Base-by-base conservation (phyloP, 2,888 invertebrate species). In the Ellobium chinense region DNA sequence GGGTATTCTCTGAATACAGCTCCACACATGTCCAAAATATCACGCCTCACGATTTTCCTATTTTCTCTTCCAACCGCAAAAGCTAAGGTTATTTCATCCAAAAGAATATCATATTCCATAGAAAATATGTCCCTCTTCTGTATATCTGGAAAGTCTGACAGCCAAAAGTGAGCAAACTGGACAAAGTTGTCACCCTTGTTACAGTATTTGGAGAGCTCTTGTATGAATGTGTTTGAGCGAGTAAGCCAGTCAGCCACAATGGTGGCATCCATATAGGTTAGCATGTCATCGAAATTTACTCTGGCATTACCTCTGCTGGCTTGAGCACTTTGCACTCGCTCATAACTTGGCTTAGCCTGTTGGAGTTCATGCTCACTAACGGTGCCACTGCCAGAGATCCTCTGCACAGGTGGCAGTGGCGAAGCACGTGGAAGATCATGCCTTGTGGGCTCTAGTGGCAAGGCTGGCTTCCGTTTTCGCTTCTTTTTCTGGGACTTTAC, bases 81-180 rank as follows among this genome's bases (percentile, higher is more conserved):
- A 5, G 91, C 91, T 73, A 92, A 87, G 5, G 85, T 84, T 56
- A 92, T 78, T 81, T 92, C 90, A 77, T 92, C 92, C 4, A 89
- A 56, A 12, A 92, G 75, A 81, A 92, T 91, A 27, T 88, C 88
- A 83, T 90, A 82, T 84, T 92, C 92, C 82, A 92, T 84, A 62
- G 91, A 87, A 82, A 91, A 90, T 37, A 92, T 91, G 70, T 92
- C 91, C 37, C 87, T 85, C 76, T 90, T 89, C 72, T 91, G 89
- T 58, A 83, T 69, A 81, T 90, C 91, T 14, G 89, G 88, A 81
- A 92, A 91, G 37, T 90, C 88, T 7, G 89, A 86, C 29, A 92
- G 86, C 92, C 92, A 92, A 83, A 92, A 92, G 83, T 92, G 92
- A 72, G 91, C 90, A 88, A 92, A 92, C 73, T 89, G 86, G 29